These are phyloP conservation scores for Perdix hodgsoniae DNA, from an alignment of 2,797 vertebrate species.

Conservation along the genomic window DNA sequence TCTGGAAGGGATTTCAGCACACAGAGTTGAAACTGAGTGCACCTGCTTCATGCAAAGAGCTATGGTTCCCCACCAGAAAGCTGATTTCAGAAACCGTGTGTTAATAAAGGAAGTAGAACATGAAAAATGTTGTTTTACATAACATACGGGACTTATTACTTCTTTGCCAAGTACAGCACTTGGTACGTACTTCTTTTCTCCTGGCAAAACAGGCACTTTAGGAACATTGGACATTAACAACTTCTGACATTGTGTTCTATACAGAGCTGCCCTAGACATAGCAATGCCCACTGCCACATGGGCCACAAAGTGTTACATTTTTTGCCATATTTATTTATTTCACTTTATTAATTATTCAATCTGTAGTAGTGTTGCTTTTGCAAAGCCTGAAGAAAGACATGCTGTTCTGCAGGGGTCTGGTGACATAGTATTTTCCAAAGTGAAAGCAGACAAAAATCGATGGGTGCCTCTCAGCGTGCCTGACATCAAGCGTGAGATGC, in stretches of 20 bases:
- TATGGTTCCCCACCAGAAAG: neutral
- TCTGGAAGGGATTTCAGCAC: neutral
- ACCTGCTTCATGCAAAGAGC: neutral
- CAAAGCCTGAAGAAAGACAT: neutral
- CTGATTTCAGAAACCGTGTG: slow-evolving; percentile 5
- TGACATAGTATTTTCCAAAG: neutral
- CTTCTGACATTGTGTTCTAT: neutral
- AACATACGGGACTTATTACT: neutral
- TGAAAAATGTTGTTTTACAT: neutral
- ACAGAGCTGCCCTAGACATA: neutral
- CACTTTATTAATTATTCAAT: neutral
- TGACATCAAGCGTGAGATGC: neutral
- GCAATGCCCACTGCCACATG: neutral
- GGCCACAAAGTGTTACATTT: neutral
- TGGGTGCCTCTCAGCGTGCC: neutral
- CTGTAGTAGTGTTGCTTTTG: neutral
- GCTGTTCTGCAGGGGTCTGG: neutral
- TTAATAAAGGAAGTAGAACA: neutral
- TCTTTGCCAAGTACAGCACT: neutral
- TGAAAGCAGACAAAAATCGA: neutral
- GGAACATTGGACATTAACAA: neutral
- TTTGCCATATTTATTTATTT: neutral
- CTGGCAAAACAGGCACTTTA: neutral
- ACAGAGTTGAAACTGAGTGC: neutral
- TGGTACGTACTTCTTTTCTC: neutral